phyloP scores from a whole-genome alignment of 1,140 invertebrate genomes.

The Drosophila busckii region DNA sequence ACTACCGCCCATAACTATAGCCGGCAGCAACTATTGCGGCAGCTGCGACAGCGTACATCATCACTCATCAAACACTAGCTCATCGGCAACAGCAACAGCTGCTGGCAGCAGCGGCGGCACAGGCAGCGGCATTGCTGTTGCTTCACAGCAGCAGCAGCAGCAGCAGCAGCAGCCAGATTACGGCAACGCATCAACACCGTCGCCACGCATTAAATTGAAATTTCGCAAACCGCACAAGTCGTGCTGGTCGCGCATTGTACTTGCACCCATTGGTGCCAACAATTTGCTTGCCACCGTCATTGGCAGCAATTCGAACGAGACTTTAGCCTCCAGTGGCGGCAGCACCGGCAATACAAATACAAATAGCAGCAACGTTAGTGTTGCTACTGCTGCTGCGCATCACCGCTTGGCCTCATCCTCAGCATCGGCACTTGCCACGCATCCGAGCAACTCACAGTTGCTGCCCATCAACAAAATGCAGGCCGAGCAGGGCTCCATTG shows the following conservation, averaged over 20 bases:
- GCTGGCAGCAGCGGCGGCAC: neutral
- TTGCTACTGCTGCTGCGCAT: slow-evolving; percentile 55
- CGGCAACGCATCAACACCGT: slow-evolving; percentile 65
- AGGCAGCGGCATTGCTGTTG: slow-evolving; percentile 2
- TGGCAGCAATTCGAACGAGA: slow-evolving; percentile 75
- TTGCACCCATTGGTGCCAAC: slow-evolving; percentile 56
- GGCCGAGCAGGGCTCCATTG: slow-evolving; percentile 92
- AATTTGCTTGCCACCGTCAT: slow-evolving; percentile 55
- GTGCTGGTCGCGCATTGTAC: slow-evolving; percentile 70
- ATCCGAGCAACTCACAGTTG: slow-evolving; percentile 70
- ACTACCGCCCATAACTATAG: slow-evolving; percentile 54
- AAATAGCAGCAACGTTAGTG: slow-evolving; percentile 75
- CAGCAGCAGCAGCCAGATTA: slow-evolving; percentile 29
- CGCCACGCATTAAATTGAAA: slow-evolving; percentile 73
- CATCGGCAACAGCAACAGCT: slow-evolving; percentile 36
- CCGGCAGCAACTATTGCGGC: slow-evolving; percentile 49
- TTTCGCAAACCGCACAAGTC: slow-evolving; percentile 76
- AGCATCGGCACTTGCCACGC: slow-evolving; percentile 62
- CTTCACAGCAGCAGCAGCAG: too few relatives aligned
- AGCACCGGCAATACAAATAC: slow-evolving; percentile 53
- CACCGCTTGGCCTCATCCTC: slow-evolving; percentile 62
- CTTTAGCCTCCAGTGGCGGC: slow-evolving; percentile 50
- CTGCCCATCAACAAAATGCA: slow-evolving; percentile 85
- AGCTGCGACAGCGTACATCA: slow-evolving; percentile 73
- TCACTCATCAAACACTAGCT: slow-evolving; percentile 58